Percentiles rank a stretch among this genome's conserved stretches.
These are phyloP conservation scores for Calephelis perditalis DNA, from an alignment of 2,888 invertebrate species.

Conservation along the genomic window DNA sequence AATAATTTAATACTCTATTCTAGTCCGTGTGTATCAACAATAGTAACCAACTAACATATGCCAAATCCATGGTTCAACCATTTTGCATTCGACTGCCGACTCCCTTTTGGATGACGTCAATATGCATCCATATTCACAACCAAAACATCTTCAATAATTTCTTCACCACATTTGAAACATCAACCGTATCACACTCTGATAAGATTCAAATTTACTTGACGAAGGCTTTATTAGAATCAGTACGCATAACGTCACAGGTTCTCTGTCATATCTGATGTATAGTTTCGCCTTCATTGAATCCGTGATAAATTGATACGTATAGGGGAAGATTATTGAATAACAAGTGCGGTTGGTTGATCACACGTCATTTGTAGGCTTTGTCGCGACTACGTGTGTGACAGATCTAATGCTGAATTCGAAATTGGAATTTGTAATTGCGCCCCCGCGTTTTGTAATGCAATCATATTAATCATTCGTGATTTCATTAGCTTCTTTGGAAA, in stretches of 20 bases:
- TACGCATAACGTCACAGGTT: conserved; percentile 42
- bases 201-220: conserved; percentile 22
- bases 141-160: conserved; percentile 34
- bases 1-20: neutral
- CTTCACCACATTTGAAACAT: neutral
- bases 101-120: conserved; percentile 76
- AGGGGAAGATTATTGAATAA: conserved; percentile 74
- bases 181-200: neutral
- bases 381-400: conserved; percentile 33
- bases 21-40: conserved; percentile 46
- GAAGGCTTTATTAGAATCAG: conserved; percentile 36
- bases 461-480: conserved; percentile 34
- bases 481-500: conserved; percentile 25
- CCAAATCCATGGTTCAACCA: conserved; percentile 75
- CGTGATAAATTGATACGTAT: conserved; percentile 72
- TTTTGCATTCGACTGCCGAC: conserved; percentile 72
- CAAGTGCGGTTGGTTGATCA: conserved; percentile 62
- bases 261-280: conserved; percentile 70
- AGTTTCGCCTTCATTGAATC: conserved; percentile 75
- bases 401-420: conserved; percentile 39
- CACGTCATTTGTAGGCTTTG: conserved; percentile 46
- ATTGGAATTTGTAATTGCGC: conserved; percentile 44
- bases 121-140: conserved; percentile 51
- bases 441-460: conserved; percentile 33
- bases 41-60: conserved; percentile 74